Base-by-base conservation (phyloP, 2,888 invertebrate genomes). In the Fissipunctia ypsillon region DNA sequence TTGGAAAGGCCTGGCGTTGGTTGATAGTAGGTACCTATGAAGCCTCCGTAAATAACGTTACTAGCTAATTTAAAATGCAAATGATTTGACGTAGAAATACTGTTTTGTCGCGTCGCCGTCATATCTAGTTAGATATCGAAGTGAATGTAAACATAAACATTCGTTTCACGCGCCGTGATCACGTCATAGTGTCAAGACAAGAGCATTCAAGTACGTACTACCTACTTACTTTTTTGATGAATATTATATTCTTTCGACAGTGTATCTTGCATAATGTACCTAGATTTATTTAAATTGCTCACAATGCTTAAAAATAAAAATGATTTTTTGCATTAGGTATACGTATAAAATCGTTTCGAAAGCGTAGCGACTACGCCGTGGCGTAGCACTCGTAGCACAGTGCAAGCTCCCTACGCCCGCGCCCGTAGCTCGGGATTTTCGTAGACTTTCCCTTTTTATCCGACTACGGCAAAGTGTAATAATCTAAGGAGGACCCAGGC, bases 331-430 rank as follows among this genome's bases (percentile, higher is more conserved):
- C n/a, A n/a, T n/a, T n/a, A n/a, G n/a, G n/a, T n/a, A n/a, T n/a
- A n/a, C n/a, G 28, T 4, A 61, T 61, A 28, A 28, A 38, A 22
- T 50, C 0, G 12, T 28, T 54, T 63, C 14, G 14, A 54, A 77
- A 57, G 25, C 69, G 78, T 68, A 57, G 69, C 48, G 19, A 77
- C 56, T 77, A 48, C 77, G 45, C 22, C 22, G 38, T 41, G 57
- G 59, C 78, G 74, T 76, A 73, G 77, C 66, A 65, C 5, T 59
- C 48, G 78, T 74, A 69, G 78, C 74, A 57, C 6, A 56, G 41
- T 31, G 38, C 12, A 43, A 31, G 22, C 41, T 54, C 28, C 48
- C 31, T 31, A 48, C 2, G 45, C 19, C 28, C 16, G 43, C 16
- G 25, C 6, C 25, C 77, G 54, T 73, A 76, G 50, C 28, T 56